Evolutionary conservation across 2,113 vertebrate genomes (phyloP).

Genomic region (Sturnus vulgaris): DNA sequence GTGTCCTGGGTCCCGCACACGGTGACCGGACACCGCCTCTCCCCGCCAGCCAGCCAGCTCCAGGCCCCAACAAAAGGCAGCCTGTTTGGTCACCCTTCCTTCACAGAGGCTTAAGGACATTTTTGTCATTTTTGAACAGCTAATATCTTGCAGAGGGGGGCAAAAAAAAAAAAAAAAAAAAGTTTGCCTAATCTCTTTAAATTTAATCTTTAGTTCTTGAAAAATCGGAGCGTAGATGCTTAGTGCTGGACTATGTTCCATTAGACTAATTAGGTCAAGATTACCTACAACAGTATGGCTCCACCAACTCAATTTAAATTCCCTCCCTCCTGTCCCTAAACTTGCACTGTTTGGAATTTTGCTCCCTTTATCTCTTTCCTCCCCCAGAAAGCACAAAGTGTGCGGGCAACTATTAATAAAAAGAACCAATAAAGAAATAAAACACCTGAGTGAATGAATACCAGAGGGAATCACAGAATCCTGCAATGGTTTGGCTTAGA

Average conservation of each 20-base stretch:
- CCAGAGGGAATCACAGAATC: background rate
- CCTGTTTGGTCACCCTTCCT: slow-evolving; percentile 82
- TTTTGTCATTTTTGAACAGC: slow-evolving; percentile 99
- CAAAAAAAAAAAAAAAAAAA: background rate
- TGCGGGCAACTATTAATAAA: background rate
- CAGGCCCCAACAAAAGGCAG: slow-evolving; percentile 82
- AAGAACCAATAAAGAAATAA: background rate
- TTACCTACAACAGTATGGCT: slow-evolving; percentile 29
- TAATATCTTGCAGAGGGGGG: slow-evolving; percentile 84
- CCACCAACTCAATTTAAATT: background rate
- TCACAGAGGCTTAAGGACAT: slow-evolving; percentile 93
- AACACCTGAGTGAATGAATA: background rate
- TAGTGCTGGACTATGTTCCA: slow-evolving; percentile 74
- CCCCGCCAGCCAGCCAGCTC: slow-evolving; percentile 54
- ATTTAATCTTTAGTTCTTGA: slow-evolving; percentile 87
- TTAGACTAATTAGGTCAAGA: slow-evolving; percentile 83
- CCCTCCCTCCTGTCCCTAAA: background rate
- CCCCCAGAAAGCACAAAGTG: background rate
- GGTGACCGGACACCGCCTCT: slow-evolving; percentile 66
- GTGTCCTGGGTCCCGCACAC: slow-evolving; percentile 75
- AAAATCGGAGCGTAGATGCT: slow-evolving; percentile 71
- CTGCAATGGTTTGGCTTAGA: background rate
- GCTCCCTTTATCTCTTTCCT: background rate
- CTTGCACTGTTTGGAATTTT: background rate
- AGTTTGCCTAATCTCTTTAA: slow-evolving; percentile 93